These are phyloP conservation scores for Trissonchulus latispiculum DNA, from an alignment of 2,888 invertebrate species.

Conservation along the genomic window DNA sequence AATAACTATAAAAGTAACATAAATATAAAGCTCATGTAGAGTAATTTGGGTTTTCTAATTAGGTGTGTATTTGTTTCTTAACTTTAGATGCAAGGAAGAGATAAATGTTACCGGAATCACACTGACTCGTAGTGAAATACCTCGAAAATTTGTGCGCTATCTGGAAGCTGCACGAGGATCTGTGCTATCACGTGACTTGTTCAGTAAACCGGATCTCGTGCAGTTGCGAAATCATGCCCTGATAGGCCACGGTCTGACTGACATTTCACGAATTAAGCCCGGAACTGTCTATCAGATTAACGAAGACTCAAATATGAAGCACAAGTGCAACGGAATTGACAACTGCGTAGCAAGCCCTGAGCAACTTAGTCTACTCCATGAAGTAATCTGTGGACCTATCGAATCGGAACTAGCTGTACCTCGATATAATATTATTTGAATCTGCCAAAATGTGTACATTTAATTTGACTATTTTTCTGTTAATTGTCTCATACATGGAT, in stretches of 20 bases:
- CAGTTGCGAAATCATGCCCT: background rate
- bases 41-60: no score
- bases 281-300: background rate
- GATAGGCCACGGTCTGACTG: background rate
- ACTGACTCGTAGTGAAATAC: constrained; percentile 15
- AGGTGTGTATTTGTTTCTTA: no score
- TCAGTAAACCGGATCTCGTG: background rate
- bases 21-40: no score
- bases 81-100: constrained; percentile 1
- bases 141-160: constrained; percentile 14
- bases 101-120: background rate
- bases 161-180: constrained; percentile 18
- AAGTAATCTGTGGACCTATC: background rate
- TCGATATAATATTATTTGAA: background rate
- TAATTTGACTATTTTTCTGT: no score
- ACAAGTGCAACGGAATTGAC: background rate
- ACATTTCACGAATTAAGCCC: background rate
- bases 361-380: background rate
- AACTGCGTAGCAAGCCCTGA: background rate
- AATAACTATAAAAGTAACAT: no score
- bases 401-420: background rate
- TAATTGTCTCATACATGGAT: no score
- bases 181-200: background rate
- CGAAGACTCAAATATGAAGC: background rate
- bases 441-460: no score